phyloP scores from a whole-genome alignment of 2,888 invertebrate genomes.

The Erynnis tages region DNA sequence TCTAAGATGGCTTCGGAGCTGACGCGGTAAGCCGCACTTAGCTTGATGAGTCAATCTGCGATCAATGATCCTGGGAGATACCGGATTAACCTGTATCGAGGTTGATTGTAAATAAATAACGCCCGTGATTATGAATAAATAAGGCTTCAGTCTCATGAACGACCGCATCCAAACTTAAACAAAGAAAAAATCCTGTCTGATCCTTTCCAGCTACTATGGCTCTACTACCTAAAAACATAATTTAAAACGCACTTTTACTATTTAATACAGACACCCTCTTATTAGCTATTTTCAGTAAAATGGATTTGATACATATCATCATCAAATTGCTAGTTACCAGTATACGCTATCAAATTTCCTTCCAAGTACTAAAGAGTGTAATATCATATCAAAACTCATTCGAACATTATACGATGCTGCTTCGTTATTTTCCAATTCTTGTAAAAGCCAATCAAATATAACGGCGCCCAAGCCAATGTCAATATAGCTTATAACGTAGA shows the following conservation, averaged over 20 bases:
- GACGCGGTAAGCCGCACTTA: conserved; percentile 9
- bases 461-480: conserved; percentile 54
- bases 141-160: no score
- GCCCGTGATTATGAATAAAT: background rate
- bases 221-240: no score
- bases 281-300: no score
- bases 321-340: no score
- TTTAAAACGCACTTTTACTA: no score
- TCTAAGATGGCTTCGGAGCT: background rate
- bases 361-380: background rate
- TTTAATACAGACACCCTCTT: no score
- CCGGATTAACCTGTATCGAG: no score
- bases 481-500: conserved; percentile 52
- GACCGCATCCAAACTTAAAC: no score
- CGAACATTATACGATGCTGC: conserved; percentile 20
- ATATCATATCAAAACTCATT: background rate
- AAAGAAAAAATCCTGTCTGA: no score
- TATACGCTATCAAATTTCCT: background rate
- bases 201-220: no score
- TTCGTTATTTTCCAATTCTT: conserved; percentile 61
- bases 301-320: no score
- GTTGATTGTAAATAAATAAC: background rate
- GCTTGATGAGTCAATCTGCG: conserved; percentile 5
- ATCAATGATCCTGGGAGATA: background rate
- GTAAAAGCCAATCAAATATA: conserved; percentile 65